These are phyloP conservation scores for Aphidius colemani DNA, from an alignment of 2,888 invertebrate genomes.

Conservation along the genomic window DNA sequence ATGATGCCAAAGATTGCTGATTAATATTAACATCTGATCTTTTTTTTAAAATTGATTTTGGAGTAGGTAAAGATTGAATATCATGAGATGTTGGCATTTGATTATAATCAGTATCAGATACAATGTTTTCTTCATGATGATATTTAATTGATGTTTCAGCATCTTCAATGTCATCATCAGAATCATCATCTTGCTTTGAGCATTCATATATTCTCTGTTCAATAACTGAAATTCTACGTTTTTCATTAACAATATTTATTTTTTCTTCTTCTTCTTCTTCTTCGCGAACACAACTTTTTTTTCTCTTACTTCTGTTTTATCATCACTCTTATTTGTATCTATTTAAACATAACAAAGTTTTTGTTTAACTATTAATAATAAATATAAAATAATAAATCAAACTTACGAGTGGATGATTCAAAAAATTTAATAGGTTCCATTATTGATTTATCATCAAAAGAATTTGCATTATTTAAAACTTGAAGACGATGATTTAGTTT, in stretches of 20 bases:
- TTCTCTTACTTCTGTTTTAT: slow-evolving; percentile 26
- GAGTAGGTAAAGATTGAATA: slow-evolving; percentile 44
- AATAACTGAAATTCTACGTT: slow-evolving; percentile 24
- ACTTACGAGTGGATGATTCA: background rate
- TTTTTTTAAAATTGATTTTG: slow-evolving; percentile 54
- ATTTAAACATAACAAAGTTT: slow-evolving; percentile 8
- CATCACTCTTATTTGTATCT: slow-evolving; percentile 28
- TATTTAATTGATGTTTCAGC: slow-evolving; percentile 29
- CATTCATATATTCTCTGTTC: slow-evolving; percentile 24
- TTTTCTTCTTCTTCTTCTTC: slow-evolving; percentile 1
- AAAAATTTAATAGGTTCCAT: slow-evolving; percentile 10
- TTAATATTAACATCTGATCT: slow-evolving; percentile 36
- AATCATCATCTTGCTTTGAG: slow-evolving; percentile 29
- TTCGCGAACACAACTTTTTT: slow-evolving; percentile 34
- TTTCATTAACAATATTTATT: slow-evolving; percentile 13
- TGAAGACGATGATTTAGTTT: slow-evolving; percentile 32
- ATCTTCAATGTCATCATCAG: slow-evolving; percentile 31
- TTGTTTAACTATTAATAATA: background rate
- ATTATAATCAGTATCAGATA: slow-evolving; percentile 19
- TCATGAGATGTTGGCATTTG: slow-evolving; percentile 47
- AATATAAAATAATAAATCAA: slow-evolving; percentile 5
- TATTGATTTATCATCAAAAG: slow-evolving; percentile 9
- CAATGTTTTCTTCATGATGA: slow-evolving; percentile 44
- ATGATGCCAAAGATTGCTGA: slow-evolving; percentile 16
- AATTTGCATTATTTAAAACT: slow-evolving; percentile 32